Conservation (phyloP, 2,797 vertebrate genomes). For the Botia kubotai region DNA sequence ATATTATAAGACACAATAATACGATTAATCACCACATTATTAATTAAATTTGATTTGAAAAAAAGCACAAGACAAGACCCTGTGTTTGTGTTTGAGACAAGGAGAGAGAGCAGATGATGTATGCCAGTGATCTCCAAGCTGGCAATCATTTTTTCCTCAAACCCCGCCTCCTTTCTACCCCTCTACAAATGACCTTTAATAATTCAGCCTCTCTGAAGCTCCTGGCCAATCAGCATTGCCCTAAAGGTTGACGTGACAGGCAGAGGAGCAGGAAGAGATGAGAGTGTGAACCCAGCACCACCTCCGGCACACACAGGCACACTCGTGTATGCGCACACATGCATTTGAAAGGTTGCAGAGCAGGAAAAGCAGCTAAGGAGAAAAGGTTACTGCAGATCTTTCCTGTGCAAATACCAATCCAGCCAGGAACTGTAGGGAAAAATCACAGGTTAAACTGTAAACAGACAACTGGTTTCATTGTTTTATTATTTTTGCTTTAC, state of each 20-base stretch:
- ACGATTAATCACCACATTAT: too few species aligned
- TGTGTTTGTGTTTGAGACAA: slow-evolving; percentile 10
- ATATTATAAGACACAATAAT: too few species aligned
- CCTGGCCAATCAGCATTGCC: slow-evolving; percentile 68
- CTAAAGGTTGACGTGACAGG: slow-evolving; percentile 70
- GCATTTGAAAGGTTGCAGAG: slow-evolving; percentile 38
- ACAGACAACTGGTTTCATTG: not conserved
- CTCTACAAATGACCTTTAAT: slow-evolving; percentile 53
- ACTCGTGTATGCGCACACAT: slow-evolving; percentile 54
- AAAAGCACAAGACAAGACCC: not conserved
- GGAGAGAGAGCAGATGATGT: slow-evolving; percentile 1
- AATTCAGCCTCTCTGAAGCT: slow-evolving; percentile 41
- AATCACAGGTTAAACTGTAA: slow-evolving; percentile 8
- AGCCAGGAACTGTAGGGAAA: not conserved
- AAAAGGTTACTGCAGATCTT: slow-evolving; percentile 17
- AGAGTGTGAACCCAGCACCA: slow-evolving; percentile 70
- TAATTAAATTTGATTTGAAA: too few species aligned
- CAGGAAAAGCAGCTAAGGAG: slow-evolving; percentile 52
- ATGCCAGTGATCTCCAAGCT: slow-evolving; percentile 47
- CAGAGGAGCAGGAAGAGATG: slow-evolving; percentile 74
- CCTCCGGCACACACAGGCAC: slow-evolving; percentile 38
- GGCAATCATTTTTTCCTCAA: slow-evolving; percentile 46
- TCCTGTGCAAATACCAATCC: slow-evolving; percentile 3
- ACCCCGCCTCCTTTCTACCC: slow-evolving; percentile 58
- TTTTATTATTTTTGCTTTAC: slow-evolving; percentile 2